Evolutionary conservation across 2,888 invertebrate species (phyloP).

Genomic region (Amiota mariae): DNA sequence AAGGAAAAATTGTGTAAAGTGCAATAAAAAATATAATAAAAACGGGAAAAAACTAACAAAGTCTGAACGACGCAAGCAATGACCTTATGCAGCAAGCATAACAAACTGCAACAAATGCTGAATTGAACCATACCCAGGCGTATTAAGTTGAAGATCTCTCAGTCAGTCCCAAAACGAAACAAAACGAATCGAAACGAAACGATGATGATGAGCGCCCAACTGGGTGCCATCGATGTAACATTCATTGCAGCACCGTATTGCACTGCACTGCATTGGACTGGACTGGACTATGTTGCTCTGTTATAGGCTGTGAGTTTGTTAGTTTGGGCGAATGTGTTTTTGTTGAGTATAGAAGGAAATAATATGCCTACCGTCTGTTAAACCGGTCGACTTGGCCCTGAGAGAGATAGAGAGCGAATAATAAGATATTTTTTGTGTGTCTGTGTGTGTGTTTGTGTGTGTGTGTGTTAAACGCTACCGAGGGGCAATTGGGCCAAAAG

Average conservation of each 20-base stretch:
- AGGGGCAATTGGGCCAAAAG: constrained; percentile 66
- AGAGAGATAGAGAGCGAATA: not conserved
- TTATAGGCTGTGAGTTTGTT: no score
- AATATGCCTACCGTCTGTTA: constrained; percentile 10
- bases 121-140: not conserved
- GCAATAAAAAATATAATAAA: constrained; percentile 37
- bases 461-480: constrained; percentile 50
- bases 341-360: not conserved
- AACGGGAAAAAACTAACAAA: constrained; percentile 55
- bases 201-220: constrained; percentile 14
- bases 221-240: constrained; percentile 4
- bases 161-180: not conserved
- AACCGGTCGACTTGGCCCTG: constrained; percentile 27
- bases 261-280: no score
- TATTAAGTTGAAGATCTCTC: not conserved
- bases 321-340: no score
- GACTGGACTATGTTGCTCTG: no score
- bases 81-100: constrained; percentile 45
- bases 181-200: no score
- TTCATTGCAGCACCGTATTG: constrained; percentile 35
- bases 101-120: constrained; percentile 38
- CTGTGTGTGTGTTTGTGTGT: no score
- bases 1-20: constrained; percentile 22
- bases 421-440: not conserved
- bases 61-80: constrained; percentile 53